A percentile compares a stretch with the other conserved stretches of the same genome.
Conservation (phyloP, 2,888 invertebrate species). For the Entomobrya multifasciata region DNA sequence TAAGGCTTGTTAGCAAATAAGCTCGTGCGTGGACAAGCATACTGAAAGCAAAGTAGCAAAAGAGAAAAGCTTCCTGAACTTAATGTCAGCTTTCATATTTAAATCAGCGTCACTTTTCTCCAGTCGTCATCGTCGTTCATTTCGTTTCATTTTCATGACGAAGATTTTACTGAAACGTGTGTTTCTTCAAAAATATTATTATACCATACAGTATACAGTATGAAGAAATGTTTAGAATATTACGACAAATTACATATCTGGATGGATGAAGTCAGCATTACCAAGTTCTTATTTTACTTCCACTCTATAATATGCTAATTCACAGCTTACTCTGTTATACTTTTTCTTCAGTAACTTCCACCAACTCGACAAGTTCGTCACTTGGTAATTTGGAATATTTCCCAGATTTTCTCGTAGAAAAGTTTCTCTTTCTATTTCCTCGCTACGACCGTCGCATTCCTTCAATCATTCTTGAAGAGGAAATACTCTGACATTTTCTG, state of each 20-base stretch:
- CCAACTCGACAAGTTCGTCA: constrained; percentile 20
- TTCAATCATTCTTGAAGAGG: constrained; percentile 5
- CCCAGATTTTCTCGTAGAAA: neutral
- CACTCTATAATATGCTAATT: constrained; percentile 9
- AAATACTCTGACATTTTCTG: constrained; percentile 1
- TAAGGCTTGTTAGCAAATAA: neutral
- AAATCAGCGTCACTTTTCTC: constrained; percentile 53
- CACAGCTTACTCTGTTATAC: neutral
- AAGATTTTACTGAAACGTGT: neutral
- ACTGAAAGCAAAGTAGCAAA: neutral
- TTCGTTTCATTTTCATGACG: constrained; percentile 30
- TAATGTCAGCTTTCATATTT: constrained; percentile 52
- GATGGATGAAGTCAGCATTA: neutral
- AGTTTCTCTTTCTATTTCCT: neutral
- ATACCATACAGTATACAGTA: neutral
- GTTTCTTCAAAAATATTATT: neutral
- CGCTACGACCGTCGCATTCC: neutral
- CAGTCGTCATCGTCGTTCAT: constrained; percentile 36
- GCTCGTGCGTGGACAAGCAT: neutral
- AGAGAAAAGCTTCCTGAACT: constrained; percentile 2
- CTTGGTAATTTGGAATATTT: constrained; percentile 23
- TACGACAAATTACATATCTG: neutral
- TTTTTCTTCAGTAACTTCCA: constrained; percentile 4
- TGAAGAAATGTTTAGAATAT: neutral
- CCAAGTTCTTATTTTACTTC: neutral